Conservation (phyloP, 2,888 invertebrate genomes). For the Lamellibrachia satsuma region DNA sequence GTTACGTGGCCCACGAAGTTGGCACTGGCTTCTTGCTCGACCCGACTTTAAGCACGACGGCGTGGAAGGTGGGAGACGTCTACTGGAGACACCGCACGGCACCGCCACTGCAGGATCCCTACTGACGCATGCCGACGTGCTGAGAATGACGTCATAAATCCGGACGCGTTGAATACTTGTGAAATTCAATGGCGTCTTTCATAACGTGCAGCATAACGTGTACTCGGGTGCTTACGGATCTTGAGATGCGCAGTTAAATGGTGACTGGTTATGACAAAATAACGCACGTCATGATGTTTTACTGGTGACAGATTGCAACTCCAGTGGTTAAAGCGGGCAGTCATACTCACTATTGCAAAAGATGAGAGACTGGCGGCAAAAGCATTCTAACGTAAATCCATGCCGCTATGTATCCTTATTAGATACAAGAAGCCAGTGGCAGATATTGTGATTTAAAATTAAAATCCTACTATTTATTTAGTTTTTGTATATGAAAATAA, state of each 20-base stretch:
- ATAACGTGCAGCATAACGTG: background rate
- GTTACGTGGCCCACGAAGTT: slow-evolving; percentile 46
- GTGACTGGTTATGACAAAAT: background rate
- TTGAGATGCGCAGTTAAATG: background rate
- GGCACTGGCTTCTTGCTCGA: slow-evolving; percentile 40
- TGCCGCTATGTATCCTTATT: background rate
- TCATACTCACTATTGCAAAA: background rate
- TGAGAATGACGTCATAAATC: background rate
- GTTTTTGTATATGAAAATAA: background rate
- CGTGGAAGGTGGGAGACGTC: slow-evolving; percentile 49
- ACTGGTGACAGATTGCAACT: background rate
- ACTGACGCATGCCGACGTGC: slow-evolving; percentile 19
- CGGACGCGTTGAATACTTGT: background rate
- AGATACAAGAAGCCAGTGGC: background rate
- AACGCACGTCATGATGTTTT: background rate
- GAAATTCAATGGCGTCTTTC: background rate
- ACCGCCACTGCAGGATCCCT: slow-evolving; percentile 28
- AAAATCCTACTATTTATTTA: background rate
- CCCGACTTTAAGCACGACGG: slow-evolving; percentile 36
- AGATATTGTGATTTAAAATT: background rate
- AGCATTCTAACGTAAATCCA: background rate
- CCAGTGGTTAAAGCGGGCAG: background rate
- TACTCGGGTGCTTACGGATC: background rate
- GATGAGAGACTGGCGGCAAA: background rate
- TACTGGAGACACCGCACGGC: slow-evolving; percentile 45